Conservation (phyloP, 2,888 invertebrate species). For the Trypoxylon attenuatum region DNA sequence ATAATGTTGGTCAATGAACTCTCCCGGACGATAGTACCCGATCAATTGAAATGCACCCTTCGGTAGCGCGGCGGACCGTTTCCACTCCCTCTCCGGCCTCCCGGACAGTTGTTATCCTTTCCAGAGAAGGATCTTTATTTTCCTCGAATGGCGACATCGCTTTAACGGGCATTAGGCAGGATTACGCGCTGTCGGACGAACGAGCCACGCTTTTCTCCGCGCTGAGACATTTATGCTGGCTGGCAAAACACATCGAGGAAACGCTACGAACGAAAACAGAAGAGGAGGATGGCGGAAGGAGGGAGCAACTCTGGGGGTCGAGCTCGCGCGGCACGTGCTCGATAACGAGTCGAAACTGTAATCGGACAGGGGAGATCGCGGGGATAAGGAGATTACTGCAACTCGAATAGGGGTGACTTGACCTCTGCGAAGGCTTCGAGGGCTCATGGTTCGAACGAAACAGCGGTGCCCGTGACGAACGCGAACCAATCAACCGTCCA, state of each 20-base stretch:
- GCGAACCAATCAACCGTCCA: conserved; percentile 21
- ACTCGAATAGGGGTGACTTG: background rate
- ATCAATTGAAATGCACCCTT: conserved; percentile 57
- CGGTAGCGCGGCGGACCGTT: conserved; percentile 9
- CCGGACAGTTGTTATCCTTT: conserved; percentile 28
- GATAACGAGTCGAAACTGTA: background rate
- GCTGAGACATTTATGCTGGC: background rate
- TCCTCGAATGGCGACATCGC: conserved; percentile 13
- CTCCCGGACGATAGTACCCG: conserved; percentile 30
- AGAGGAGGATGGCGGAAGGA: background rate
- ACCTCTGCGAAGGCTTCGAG: background rate
- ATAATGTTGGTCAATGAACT: conserved; percentile 53
- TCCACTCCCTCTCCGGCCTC: too few relatives aligned
- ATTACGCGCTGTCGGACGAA: background rate
- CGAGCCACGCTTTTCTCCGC: background rate
- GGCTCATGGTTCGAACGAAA: background rate
- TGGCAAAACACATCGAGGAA: background rate
- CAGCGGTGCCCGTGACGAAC: background rate
- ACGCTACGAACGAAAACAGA: background rate
- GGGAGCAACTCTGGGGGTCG: too few relatives aligned
- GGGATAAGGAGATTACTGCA: background rate
- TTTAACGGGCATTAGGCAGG: background rate
- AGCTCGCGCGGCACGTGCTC: background rate
- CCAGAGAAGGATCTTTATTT: conserved; percentile 25
- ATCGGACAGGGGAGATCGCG: background rate